Base-by-base conservation (phyloP, 1,140 invertebrate species). In the Drosophila bocki region DNA sequence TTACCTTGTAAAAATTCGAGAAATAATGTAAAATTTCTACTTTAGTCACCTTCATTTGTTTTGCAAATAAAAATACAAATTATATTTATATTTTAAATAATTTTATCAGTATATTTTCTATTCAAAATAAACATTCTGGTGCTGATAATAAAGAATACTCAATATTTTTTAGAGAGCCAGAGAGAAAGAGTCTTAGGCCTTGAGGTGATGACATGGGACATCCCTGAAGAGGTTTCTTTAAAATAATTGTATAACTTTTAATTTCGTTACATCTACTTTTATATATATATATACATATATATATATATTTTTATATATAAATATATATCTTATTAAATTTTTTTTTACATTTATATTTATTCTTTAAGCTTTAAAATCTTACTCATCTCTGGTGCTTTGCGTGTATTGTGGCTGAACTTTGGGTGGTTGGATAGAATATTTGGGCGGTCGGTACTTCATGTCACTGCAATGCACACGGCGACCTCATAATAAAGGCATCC, bases 401-500 rank as follows among this genome's bases (percentile, higher is more conserved):
- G 9, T 32, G n/a, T n/a, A 32, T 11, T 0, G 17, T 33, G 32
- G 11, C 32, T 3, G 17, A 9, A 19, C 33, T 15, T 13, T 62
- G 41, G 47, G 37, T 17, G 39, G 41, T 13, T 47, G n/a, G 26
- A 32, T 19, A 33, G n/a, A 39, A 39, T 41, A 54, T 62, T 53
- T 19, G 29, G 9, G 15, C 32, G 47, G 15, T 44, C 56, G 33
- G 41, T 32, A 48, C 56, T 78, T 62, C 68, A 68, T 71, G 72
- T 69, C 68, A 71, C 71, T 79, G 65, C 78, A 71, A 39, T 80
- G 64, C 77, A 71, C 65, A 77, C 69, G 63, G 56, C 78, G 63
- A 62, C 37, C 65, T 69, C 77, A 83, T 88, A 78, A 84, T 90
- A 71, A 84, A 81, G 80, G 42, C 64, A 72, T 80, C 69, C 41